Conservation (phyloP, 2,797 vertebrate genomes). For the Euthynnus affinis region DNA sequence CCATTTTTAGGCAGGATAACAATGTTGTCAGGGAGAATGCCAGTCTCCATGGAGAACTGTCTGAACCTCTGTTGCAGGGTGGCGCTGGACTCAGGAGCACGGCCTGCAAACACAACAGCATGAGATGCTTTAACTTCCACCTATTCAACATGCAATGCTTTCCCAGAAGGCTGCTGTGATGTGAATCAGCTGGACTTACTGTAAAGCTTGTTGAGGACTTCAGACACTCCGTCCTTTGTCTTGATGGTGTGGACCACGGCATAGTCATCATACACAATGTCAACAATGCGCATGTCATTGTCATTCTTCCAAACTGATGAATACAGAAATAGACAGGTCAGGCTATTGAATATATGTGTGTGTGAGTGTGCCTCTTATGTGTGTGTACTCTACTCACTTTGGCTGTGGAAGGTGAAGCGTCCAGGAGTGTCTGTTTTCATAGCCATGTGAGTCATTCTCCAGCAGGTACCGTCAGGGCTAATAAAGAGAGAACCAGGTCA, state of each 20-base stretch:
- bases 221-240: slow-evolving; percentile 74
- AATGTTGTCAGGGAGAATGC: slow-evolving; percentile 84
- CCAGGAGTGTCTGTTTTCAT: slow-evolving; percentile 85
- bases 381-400: slow-evolving; percentile 80
- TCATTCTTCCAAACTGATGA: slow-evolving; percentile 86
- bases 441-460: slow-evolving; percentile 84
- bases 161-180: not conserved
- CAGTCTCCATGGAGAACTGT: slow-evolving; percentile 78
- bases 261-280: slow-evolving; percentile 84
- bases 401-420: slow-evolving; percentile 86
- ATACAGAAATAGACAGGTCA: slow-evolving; percentile 7
- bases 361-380: no score
- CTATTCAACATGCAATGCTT: not conserved
- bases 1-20: slow-evolving; percentile 85
- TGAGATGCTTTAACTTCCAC: not conserved
- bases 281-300: slow-evolving; percentile 85
- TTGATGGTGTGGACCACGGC: slow-evolving; percentile 86
- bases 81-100: slow-evolving; percentile 68
- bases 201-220: slow-evolving; percentile 87
- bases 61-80: slow-evolving; percentile 86
- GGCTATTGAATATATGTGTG: not conserved
- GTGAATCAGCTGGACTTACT: slow-evolving; percentile 78
- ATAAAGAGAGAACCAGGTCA: not conserved
- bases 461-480: slow-evolving; percentile 88
- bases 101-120: slow-evolving; percentile 79